Percentiles rank a stretch among this genome's conserved stretches.
Conservation (phyloP, 1,140 invertebrate genomes). For the Araneus ventricosus region DNA sequence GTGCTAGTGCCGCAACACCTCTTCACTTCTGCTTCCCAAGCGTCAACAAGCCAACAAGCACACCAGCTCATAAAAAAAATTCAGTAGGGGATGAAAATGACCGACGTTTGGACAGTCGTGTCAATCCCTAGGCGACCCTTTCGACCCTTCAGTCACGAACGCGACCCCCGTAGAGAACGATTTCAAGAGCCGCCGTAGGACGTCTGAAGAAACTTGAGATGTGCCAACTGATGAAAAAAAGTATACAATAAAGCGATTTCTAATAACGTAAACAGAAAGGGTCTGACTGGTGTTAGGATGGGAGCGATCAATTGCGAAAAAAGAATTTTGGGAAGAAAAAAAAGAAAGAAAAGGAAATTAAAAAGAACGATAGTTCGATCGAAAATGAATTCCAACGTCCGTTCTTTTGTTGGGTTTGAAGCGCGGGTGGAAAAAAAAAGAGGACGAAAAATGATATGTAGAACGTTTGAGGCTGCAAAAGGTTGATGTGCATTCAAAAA, state of each 20-base stretch:
- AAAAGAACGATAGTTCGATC: neutral
- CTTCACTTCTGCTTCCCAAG: neutral
- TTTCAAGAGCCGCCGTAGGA: slow-evolving; percentile 59
- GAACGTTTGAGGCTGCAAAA: slow-evolving; percentile 19
- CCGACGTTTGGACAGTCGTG: slow-evolving; percentile 65
- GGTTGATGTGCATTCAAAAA: slow-evolving; percentile 46
- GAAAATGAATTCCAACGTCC: slow-evolving; percentile 32
- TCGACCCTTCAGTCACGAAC: slow-evolving; percentile 59
- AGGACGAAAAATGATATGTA: slow-evolving; percentile 31
- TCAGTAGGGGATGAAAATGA: slow-evolving; percentile 24
- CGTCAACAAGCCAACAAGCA: slow-evolving; percentile 24
- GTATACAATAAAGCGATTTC: slow-evolving; percentile 46
- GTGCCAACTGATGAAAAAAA: slow-evolving; percentile 17
- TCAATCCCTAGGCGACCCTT: slow-evolving; percentile 42
- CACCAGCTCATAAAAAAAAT: neutral
- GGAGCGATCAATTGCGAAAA: neutral
- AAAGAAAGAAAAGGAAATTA: neutral
- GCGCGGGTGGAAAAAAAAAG: neutral
- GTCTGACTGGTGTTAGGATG: neutral
- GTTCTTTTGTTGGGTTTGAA: slow-evolving; percentile 13
- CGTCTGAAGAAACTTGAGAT: slow-evolving; percentile 40
- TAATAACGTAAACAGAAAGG: slow-evolving; percentile 64
- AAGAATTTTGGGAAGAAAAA: neutral
- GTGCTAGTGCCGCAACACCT: neutral
- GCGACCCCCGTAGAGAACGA: slow-evolving; percentile 45